Evolutionary conservation across 2,797 vertebrate genomes (phyloP).

Genomic region (Gila robusta): DNA sequence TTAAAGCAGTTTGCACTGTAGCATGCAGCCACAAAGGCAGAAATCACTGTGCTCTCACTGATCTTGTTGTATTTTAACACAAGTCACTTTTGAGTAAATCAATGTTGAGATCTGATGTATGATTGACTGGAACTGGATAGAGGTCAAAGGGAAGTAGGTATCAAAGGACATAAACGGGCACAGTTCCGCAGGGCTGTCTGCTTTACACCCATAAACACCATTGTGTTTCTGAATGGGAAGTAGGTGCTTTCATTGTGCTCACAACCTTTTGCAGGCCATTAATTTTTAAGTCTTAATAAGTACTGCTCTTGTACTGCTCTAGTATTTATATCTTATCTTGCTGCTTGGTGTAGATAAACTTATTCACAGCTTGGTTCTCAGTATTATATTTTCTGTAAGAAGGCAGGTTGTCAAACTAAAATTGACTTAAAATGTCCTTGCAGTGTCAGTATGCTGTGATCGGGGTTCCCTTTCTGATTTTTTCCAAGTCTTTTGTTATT

Average conservation of each 20-base stretch:
- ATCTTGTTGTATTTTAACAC: neutral
- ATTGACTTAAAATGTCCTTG: neutral
- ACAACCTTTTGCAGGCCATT: neutral
- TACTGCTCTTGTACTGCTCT: neutral
- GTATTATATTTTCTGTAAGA: neutral
- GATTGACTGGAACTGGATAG: slow-evolving; percentile 21
- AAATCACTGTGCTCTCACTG: neutral
- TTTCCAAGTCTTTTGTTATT: neutral
- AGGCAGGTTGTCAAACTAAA: neutral
- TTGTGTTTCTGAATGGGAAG: neutral
- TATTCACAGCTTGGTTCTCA: neutral
- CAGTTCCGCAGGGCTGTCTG: neutral
- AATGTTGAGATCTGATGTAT: neutral
- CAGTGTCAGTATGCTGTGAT: neutral
- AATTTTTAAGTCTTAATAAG: neutral
- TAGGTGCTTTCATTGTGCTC: neutral
- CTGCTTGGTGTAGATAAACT: neutral
- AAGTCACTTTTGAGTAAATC: neutral
- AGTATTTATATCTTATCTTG: neutral
- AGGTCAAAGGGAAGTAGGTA: slow-evolving; percentile 31
- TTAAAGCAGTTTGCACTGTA: neutral
- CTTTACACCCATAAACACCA: neutral
- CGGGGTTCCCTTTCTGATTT: neutral
- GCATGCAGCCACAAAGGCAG: neutral
- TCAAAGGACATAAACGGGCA: slow-evolving; percentile 3